Evolutionary conservation across 2,797 vertebrate species (phyloP), one percentile per base, ranked within the genome.

Genomic region (Macroramphosus scolopax): DNA sequence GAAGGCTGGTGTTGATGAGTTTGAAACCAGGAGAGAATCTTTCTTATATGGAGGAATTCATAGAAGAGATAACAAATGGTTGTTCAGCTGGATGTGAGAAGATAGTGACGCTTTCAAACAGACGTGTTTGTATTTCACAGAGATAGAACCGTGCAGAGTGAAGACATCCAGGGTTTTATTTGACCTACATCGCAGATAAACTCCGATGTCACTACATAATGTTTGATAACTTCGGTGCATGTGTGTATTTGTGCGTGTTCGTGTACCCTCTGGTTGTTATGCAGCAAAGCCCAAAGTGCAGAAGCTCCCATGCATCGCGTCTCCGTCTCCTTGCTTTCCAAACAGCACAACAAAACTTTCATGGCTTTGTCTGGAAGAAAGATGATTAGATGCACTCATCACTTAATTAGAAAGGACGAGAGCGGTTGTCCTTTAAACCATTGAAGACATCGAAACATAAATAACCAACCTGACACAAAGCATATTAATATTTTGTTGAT

Each of bases 261-360:
- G 2, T 40, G 24, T 77, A 98, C 97, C 94, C 93, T 97, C 37
- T 97, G 96, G 63, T 88, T 93, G 79, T 95, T 97, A 81, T 97
- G 89, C 55, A 93, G 86, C 59, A 99, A 86, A 31, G 97, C 94
- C 95, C 97, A 99, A 22, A 99, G 88, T 0, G 94, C 91, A 41
- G 95, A 93, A 0, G 95, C 93, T 63, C 93, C 95, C 28, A 95
- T 88, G 69, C 91, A 91, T 54, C 87, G 88, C n/a, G 80, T 77
- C 44, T 85, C 77, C 13, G 41, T 55, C 38, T 80, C 92, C 58
- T 88, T 87, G 68, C 86, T 94, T 75, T 92, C 91, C 81, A 99
- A 83, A 77, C 90, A 94, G 46, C 82, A 63, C 24, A 91, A 78
- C 1, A 98, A 65, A 22, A 91, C 76, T 17, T 78, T 80, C 51